Evolutionary conservation across 2,888 invertebrate genomes (phyloP).

Genomic region (Aspidapion aeneum): DNA sequence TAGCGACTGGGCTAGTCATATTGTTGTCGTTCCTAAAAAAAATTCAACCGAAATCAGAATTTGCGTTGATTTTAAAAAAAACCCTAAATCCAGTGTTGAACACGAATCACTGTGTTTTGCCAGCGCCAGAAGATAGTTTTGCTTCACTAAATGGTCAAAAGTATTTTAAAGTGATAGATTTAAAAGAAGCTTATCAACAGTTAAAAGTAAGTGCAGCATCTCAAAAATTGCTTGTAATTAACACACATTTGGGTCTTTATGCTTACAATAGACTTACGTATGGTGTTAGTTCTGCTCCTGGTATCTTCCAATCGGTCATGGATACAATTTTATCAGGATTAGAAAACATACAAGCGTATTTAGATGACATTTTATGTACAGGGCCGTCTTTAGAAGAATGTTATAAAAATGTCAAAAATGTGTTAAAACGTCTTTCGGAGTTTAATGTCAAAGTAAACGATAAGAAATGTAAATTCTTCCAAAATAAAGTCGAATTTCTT

Average conservation of each 20-base stretch:
- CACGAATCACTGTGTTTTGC: slow-evolving; percentile 34
- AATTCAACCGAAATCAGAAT: no score
- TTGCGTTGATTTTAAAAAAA: no score
- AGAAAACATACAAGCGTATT: neutral
- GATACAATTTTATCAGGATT: slow-evolving; percentile 16
- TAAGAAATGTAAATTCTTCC: neutral
- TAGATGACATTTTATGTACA: slow-evolving; percentile 27
- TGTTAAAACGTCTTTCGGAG: neutral
- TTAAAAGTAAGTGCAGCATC: neutral
- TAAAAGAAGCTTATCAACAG: slow-evolving; percentile 18
- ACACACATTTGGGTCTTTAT: neutral
- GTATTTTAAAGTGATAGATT: slow-evolving; percentile 29
- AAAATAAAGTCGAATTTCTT: neutral
- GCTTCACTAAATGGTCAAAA: slow-evolving; percentile 29
- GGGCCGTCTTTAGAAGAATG: slow-evolving; percentile 2
- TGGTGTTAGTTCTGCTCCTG: slow-evolving; percentile 9
- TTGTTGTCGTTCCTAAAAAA: no score
- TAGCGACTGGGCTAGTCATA: no score
- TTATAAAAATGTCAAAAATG: slow-evolving; percentile 1
- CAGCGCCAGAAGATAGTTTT: slow-evolving; percentile 33
- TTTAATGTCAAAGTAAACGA: slow-evolving; percentile 8
- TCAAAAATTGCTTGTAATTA: neutral
- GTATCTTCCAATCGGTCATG: slow-evolving; percentile 27
- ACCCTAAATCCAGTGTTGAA: slow-evolving; percentile 30
- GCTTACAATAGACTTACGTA: neutral